Percentiles rank a stretch among this genome's conserved stretches.
Conservation (phyloP, 2,113 vertebrate genomes). For the Chunga burmeisteri region DNA sequence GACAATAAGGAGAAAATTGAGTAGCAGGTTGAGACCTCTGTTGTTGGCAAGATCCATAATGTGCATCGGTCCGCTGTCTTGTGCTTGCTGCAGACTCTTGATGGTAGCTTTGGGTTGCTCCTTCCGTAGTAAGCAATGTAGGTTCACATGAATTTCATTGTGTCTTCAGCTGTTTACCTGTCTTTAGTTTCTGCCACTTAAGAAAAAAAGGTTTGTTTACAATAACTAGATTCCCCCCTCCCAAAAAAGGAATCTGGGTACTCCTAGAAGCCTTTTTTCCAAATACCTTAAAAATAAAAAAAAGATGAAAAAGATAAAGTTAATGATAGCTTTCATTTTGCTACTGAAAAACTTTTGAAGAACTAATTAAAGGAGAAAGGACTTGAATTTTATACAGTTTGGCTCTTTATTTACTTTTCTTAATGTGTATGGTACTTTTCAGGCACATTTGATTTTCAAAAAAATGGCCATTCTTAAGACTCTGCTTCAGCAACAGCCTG, state of each 20-base stretch:
- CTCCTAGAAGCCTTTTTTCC: neutral
- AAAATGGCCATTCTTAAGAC: neutral
- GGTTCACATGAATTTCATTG: neutral
- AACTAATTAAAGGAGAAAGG: neutral
- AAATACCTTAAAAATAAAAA: neutral
- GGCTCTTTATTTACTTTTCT: neutral
- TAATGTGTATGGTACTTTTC: neutral
- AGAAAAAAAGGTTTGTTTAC: neutral
- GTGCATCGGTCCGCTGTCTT: neutral
- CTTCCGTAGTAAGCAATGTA: neutral
- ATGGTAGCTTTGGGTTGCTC: neutral
- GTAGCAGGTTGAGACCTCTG: constrained; percentile 77
- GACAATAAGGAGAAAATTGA: constrained; percentile 81
- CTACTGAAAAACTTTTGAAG: neutral
- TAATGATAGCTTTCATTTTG: neutral
- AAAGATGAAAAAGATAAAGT: neutral
- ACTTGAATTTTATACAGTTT: neutral
- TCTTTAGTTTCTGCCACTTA: neutral
- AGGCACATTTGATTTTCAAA: neutral
- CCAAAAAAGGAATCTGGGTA: neutral
- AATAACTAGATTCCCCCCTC: neutral
- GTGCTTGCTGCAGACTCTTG: neutral
- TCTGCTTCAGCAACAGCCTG: neutral
- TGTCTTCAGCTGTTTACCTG: neutral
- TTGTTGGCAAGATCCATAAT: constrained; percentile 76